Conservation (phyloP, 2,888 invertebrate species). For the Troides oblongomaculatus region DNA sequence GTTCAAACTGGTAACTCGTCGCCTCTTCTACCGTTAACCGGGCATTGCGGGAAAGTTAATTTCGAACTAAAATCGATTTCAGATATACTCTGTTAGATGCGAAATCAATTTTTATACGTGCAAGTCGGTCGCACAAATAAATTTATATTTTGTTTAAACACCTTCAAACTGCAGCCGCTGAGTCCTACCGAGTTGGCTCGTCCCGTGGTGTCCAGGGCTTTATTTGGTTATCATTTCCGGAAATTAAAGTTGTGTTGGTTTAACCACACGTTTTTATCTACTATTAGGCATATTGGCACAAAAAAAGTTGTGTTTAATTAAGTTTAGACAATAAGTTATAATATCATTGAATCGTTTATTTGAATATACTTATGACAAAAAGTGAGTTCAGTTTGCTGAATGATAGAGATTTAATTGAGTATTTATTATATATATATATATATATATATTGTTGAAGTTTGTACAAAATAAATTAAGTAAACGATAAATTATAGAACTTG, state of each 20-base stretch:
- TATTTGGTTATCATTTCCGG: constrained; percentile 38
- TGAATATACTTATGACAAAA: constrained; percentile 77
- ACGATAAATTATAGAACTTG: constrained; percentile 81
- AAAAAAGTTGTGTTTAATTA: constrained; percentile 80
- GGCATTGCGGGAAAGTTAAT: constrained; percentile 35
- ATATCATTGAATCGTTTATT: constrained; percentile 77
- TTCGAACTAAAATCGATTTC: constrained; percentile 5
- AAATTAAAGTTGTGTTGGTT: constrained; percentile 57
- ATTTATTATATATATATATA: constrained; percentile 70
- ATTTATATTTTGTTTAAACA: constrained; percentile 23
- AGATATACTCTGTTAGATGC: constrained; percentile 1
- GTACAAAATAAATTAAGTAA: constrained; percentile 82
- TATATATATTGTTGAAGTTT: constrained; percentile 82
- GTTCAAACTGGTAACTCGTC: constrained; percentile 28
- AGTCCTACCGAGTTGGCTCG: constrained; percentile 31
- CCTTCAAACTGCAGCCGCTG: constrained; percentile 3
- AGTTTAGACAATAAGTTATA: constrained; percentile 80
- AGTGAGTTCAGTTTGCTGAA: constrained; percentile 81
- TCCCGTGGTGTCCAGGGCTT: constrained; percentile 34
- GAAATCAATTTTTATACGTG: constrained; percentile 18
- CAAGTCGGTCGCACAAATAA: constrained; percentile 28
- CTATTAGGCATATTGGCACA: constrained; percentile 81
- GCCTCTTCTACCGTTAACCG: constrained; percentile 35
- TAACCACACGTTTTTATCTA: constrained; percentile 74
- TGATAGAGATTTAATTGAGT: constrained; percentile 80